A percentile compares a stretch with the other conserved stretches of the same genome.
Evolutionary conservation across 2,797 vertebrate genomes (phyloP).

Genomic region (Salmo trutta): DNA sequence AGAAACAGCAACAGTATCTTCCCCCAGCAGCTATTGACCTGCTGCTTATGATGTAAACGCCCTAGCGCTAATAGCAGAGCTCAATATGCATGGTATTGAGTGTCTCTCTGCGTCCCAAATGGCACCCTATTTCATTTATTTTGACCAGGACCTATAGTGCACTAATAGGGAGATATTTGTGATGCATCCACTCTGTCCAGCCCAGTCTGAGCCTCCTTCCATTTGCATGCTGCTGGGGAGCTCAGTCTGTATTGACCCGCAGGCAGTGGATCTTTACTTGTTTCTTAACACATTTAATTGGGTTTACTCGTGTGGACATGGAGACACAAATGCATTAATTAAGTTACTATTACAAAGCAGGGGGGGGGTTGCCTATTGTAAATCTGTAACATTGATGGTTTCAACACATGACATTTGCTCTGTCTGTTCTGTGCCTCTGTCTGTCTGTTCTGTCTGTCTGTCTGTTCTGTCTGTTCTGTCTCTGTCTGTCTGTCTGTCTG

Average conservation of each 20-base stretch:
- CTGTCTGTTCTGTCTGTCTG: slow-evolving; percentile 32
- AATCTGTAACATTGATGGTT: not conserved
- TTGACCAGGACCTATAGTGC: not conserved
- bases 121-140: not conserved
- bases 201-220: slow-evolving; percentile 38
- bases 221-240: slow-evolving; percentile 75
- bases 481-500: no score
- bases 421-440: slow-evolving; percentile 13
- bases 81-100: slow-evolving; percentile 73
- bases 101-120: slow-evolving; percentile 44
- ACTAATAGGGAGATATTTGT: not conserved
- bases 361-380: slow-evolving; percentile 7
- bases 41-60: slow-evolving; percentile 67
- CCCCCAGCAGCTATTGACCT: slow-evolving; percentile 15
- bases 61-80: slow-evolving; percentile 33
- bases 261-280: slow-evolving; percentile 77
- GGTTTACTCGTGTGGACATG: slow-evolving; percentile 70
- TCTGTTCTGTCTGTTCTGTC: no score
- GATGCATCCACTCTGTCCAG: not conserved
- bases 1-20: slow-evolving; percentile 55
- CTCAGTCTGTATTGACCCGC: slow-evolving; percentile 70
- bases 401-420: slow-evolving; percentile 21
- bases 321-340: slow-evolving; percentile 50
- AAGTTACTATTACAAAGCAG: slow-evolving; percentile 35
- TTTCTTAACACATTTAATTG: slow-evolving; percentile 82